Conservation (phyloP, 2,113 vertebrate species). For the Albula goreensis region DNA sequence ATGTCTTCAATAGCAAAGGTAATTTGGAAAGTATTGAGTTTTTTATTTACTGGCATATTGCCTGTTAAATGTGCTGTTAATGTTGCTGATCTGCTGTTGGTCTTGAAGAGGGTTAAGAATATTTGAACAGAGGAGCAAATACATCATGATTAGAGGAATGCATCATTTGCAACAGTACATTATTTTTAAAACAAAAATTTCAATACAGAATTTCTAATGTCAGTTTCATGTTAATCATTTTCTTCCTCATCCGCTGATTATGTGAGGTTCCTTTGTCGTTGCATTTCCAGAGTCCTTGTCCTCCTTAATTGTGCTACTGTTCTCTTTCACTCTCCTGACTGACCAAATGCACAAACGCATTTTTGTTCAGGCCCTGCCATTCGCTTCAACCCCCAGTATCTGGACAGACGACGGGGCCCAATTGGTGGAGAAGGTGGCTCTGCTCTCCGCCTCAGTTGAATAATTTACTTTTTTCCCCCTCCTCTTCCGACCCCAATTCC, state of each 20-base stretch:
- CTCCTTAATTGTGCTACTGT: background rate
- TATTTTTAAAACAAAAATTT: too few relatives aligned
- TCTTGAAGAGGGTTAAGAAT: too few relatives aligned
- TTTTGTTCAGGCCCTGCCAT: constrained; percentile 68
- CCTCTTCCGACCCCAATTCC: background rate
- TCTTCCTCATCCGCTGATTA: too few relatives aligned
- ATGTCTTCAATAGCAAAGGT: background rate
- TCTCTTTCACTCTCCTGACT: background rate
- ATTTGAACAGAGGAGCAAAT: too few relatives aligned
- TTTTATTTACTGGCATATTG: background rate
- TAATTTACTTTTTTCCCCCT: constrained; percentile 7
- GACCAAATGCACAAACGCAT: constrained; percentile 45
- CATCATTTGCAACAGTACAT: too few relatives aligned
- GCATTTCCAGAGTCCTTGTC: background rate
- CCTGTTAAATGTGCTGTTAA: background rate
- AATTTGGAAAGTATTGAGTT: background rate
- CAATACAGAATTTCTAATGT: too few relatives aligned
- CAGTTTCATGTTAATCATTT: too few relatives aligned
- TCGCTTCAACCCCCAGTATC: constrained; percentile 69
- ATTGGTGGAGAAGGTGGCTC: constrained; percentile 66
- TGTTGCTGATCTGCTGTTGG: too few relatives aligned
- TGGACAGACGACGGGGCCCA: constrained; percentile 66
- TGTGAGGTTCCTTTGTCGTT: too few relatives aligned
- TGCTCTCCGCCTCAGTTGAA: constrained; percentile 31
- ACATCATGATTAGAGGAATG: too few relatives aligned